A percentile compares a stretch with the other conserved stretches of the same genome.
Evolutionary conservation across 23 tunicate species (phyloP).

Genomic region (Halocynthia aurantium): DNA sequence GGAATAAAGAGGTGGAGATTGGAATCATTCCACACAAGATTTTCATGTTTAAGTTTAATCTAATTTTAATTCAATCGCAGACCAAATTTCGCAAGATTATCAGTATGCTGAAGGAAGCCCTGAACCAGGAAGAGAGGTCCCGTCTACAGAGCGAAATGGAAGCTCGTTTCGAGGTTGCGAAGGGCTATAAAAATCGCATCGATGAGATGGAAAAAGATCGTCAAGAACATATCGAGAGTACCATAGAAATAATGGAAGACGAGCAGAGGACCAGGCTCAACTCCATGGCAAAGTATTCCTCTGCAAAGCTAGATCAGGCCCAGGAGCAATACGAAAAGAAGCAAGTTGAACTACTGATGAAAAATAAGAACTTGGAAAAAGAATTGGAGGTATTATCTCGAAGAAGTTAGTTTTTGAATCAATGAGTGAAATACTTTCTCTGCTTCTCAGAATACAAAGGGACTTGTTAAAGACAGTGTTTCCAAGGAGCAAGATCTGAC

Average conservation of each 20-base stretch:
- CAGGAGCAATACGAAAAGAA: slow-evolving; percentile 1
- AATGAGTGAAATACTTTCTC: neutral
- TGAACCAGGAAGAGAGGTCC: slow-evolving; percentile 17
- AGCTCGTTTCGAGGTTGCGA: slow-evolving; percentile 12
- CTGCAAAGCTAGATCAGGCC: neutral
- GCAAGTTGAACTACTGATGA: neutral
- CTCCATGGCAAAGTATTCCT: neutral
- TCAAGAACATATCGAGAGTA: slow-evolving; percentile 1
- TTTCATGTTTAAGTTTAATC: neutral
- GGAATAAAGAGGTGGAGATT: slow-evolving; percentile 33
- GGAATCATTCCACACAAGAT: neutral
- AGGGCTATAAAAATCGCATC: slow-evolving; percentile 20
- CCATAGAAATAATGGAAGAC: neutral
- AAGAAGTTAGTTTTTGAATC: neutral
- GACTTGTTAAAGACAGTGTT: neutral
- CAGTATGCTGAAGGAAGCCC: slow-evolving; percentile 18
- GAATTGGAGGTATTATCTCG: neutral
- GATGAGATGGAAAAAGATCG: slow-evolving; percentile 12
- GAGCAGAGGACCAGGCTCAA: neutral
- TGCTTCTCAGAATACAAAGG: neutral
- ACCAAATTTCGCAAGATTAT: slow-evolving; percentile 18
- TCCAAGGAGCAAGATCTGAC: neutral
- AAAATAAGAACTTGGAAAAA: slow-evolving; percentile 1
- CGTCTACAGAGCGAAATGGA: slow-evolving; percentile 18
- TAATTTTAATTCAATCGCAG: slow-evolving; percentile 1